phyloP scores from a whole-genome alignment of 2,888 invertebrate species.

The Marasmarcha lunaedactyla region DNA sequence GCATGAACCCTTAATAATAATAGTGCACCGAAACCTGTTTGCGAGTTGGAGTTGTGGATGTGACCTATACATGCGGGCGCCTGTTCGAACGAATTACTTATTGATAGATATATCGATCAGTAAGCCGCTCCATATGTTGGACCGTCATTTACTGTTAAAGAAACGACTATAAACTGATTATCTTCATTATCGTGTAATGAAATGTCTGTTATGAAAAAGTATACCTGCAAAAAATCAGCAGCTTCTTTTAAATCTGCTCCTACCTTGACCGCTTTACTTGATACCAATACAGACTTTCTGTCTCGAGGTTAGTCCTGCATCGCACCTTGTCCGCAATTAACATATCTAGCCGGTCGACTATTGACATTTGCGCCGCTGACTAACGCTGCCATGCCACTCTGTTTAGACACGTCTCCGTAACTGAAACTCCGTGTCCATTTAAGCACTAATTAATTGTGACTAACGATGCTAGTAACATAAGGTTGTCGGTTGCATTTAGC shows the following conservation, averaged over 20 bases:
- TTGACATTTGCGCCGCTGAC: constrained; percentile 19
- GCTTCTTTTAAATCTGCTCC: too few relatives aligned
- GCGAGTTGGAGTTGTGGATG: constrained; percentile 59
- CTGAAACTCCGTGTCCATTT: constrained; percentile 8
- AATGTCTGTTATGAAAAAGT: too few relatives aligned
- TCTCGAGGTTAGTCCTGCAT: constrained; percentile 48
- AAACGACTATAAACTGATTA: too few relatives aligned
- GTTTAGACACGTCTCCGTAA: constrained; percentile 3
- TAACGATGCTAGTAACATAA: constrained; percentile 26
- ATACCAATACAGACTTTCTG: constrained; percentile 43
- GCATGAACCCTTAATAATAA: constrained; percentile 69
- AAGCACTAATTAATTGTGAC: constrained; percentile 25
- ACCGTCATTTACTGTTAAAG: too few relatives aligned
- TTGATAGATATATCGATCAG: constrained; percentile 3
- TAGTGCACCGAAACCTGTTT: constrained; percentile 67
- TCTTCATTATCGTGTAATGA: too few relatives aligned
- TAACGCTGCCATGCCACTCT: constrained; percentile 11
- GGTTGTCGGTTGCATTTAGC: constrained; percentile 20
- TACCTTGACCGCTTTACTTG: constrained; percentile 49
- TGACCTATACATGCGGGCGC: constrained; percentile 54
- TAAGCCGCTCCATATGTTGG: too few relatives aligned
- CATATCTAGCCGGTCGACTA: constrained; percentile 23
- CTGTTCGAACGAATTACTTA: constrained; percentile 35
- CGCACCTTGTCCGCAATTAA: constrained; percentile 29
- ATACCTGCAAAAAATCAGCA: too few relatives aligned